Evolutionary conservation across 1,140 invertebrate species (phyloP), one percentile per base, ranked within the genome.

Genomic region (Drosophila trapezifrons): DNA sequence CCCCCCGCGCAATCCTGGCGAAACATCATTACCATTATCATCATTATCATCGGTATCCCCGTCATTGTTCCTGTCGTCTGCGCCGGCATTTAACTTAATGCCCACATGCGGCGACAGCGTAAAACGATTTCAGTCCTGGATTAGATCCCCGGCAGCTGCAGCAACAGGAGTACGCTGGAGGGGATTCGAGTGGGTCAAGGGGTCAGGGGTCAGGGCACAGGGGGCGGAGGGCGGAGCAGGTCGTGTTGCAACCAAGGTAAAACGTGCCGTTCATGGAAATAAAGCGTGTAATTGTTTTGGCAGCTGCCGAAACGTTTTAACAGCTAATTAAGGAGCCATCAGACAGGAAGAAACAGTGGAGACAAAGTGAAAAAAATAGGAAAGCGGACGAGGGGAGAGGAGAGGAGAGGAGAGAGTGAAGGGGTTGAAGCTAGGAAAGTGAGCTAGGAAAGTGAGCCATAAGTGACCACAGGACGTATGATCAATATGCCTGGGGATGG

Each of bases 61-160:
- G 43, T 51, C 78, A 25, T 76, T 60, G 71, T 38, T 67, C 52
- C 58, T 67, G 25, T 75, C 72, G 56, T 46, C 62, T 40, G 69
- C 57, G 77, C 59, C 54, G 78, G 74, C 82, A 86, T 86, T 85
- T 85, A 86, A 78, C 60, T 78, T 85, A 85, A 85, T 85, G 78
- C 82, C 66, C 74, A 75, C 82, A 81, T 70, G 77, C 82, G 78
- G 69, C 74, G 60, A 74, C 76, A 83, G 65, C 80, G 76, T 79
- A 80, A 84, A 86, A 81, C 78, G 81, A 54, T 85, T 67, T 64
- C 67, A 73, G 59, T 73, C 66, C 67, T 18, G 76, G 67, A 80
- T 80, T 84, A 85, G 72, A 75, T 38, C 5, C 43, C 25, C 38
- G 15, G 62, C n/a, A 58, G 52, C 46, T 60, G 58, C 51, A 74